These are phyloP conservation scores for Cotesia vestalis DNA, from an alignment of 1,140 invertebrate genomes.

Conservation along the genomic window DNA sequence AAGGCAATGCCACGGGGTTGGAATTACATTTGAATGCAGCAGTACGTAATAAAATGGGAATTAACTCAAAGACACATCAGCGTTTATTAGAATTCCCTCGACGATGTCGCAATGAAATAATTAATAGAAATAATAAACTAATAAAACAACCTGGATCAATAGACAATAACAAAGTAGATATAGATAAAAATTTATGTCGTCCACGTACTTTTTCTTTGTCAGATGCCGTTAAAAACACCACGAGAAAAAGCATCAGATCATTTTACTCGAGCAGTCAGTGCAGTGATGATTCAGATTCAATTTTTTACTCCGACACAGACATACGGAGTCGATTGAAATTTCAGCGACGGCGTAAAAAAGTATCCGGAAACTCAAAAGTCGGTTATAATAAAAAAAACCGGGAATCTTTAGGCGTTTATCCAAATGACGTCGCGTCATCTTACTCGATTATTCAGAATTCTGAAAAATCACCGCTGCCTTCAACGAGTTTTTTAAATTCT, in stretches of 20 bases:
- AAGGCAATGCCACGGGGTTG: not conserved
- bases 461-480: conserved; percentile 61
- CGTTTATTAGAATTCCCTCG: no score
- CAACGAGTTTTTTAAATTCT: conserved; percentile 62
- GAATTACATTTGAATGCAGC: no score
- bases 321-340: conserved; percentile 56
- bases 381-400: conserved; percentile 57
- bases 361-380: conserved; percentile 48
- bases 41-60: no score
- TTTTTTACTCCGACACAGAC: conserved; percentile 63
- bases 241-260: conserved; percentile 55
- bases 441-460: conserved; percentile 53
- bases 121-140: no score
- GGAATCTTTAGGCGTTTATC: conserved; percentile 32
- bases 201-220: conserved; percentile 60
- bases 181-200: conserved; percentile 48
- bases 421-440: conserved; percentile 41
- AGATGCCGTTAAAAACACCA: conserved; percentile 53
- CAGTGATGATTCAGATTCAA: conserved; percentile 62
- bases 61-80: no score
- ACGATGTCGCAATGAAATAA: no score
- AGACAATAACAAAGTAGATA: conserved; percentile 42
- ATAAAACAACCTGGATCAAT: no score
- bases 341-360: conserved; percentile 53
- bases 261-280: conserved; percentile 60